These are phyloP conservation scores for Euwallacea similis DNA, from an alignment of 1,140 invertebrate species.

Conservation along the genomic window DNA sequence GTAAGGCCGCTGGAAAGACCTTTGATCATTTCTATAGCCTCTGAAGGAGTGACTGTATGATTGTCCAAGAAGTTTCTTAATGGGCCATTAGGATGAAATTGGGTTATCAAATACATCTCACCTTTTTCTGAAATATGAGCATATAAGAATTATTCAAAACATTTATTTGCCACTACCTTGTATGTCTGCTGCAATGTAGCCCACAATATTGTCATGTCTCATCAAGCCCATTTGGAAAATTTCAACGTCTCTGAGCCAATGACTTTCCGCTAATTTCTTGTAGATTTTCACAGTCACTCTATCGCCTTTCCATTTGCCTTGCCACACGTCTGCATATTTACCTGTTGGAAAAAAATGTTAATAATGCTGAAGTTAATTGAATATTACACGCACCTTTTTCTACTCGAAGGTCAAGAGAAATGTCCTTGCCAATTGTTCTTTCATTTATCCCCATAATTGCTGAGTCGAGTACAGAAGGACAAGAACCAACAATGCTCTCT, in stretches of 20 bases:
- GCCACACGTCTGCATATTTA: constrained; percentile 85
- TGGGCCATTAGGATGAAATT: constrained; percentile 87
- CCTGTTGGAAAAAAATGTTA: constrained; percentile 60
- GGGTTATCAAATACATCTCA: no score
- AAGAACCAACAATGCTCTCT: no score
- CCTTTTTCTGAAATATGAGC: no score
- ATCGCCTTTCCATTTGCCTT: constrained; percentile 78
- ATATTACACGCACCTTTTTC: constrained; percentile 9
- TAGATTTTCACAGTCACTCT: constrained; percentile 89
- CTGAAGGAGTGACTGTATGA: constrained; percentile 67
- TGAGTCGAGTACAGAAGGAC: no score
- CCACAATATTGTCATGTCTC: constrained; percentile 91
- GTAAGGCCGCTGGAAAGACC: constrained; percentile 79
- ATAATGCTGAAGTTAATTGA: constrained; percentile 52
- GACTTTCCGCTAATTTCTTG: constrained; percentile 82
- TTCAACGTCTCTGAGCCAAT: constrained; percentile 88
- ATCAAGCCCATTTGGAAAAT: constrained; percentile 91
- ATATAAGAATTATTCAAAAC: constrained; percentile 54
- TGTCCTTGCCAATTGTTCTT: constrained; percentile 90
- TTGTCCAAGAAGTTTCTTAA: constrained; percentile 84
- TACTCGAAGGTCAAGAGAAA: constrained; percentile 69
- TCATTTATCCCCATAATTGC: constrained; percentile 49
- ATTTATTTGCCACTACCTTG: constrained; percentile 52
- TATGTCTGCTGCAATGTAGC: constrained; percentile 85
- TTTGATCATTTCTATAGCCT: constrained; percentile 67